These are phyloP conservation scores for Hippocampus guttulatus DNA, from an alignment of 2,113 vertebrate genomes.

Conservation along the genomic window DNA sequence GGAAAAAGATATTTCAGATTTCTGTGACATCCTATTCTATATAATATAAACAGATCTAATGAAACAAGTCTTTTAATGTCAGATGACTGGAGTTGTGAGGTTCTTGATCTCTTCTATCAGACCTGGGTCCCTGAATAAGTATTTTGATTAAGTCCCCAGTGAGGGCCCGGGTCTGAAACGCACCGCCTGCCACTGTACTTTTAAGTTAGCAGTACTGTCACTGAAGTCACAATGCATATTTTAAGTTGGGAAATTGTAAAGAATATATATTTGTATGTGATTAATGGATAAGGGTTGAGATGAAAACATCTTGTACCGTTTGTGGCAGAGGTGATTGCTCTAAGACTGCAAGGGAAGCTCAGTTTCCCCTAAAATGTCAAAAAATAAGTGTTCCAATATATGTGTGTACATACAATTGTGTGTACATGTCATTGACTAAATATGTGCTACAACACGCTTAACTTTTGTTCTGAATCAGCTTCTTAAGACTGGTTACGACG, in stretches of 20 bases:
- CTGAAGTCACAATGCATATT: conserved; percentile 1
- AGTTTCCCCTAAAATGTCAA: too few relatives aligned
- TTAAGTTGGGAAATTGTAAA: neutral
- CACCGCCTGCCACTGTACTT: neutral
- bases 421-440: too few relatives aligned
- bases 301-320: neutral
- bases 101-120: neutral
- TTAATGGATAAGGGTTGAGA: neutral
- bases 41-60: neutral
- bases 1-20: neutral
- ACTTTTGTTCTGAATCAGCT: too few relatives aligned
- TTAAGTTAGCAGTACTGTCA: neutral
- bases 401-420: too few relatives aligned
- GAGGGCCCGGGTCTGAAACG: too few relatives aligned
- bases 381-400: too few relatives aligned
- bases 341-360: too few relatives aligned
- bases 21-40: neutral
- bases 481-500: too few relatives aligned
- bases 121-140: conserved; percentile 11
- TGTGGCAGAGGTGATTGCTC: neutral
- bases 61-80: neutral
- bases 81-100: neutral
- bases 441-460: too few relatives aligned
- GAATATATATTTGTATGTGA: too few relatives aligned
- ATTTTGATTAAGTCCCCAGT: conserved; percentile 14